Conservation (phyloP, 64 coral and sea anemone genomes). For the Pocillopora damicornis region DNA sequence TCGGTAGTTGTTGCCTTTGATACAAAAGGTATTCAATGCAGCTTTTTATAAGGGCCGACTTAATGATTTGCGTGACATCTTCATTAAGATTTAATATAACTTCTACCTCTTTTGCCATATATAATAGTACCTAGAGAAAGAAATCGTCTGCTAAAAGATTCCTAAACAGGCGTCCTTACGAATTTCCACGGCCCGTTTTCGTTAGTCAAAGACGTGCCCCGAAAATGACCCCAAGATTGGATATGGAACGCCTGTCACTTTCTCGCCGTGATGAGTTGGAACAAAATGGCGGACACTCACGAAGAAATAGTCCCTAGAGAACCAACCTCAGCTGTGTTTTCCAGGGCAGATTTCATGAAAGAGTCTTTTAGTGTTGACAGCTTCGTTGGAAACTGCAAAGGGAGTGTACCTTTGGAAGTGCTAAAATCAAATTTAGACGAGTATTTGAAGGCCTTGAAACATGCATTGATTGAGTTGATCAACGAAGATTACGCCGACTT, state of each 20-base stretch:
- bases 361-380: slow-evolving; percentile 83
- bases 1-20: slow-evolving; percentile 81
- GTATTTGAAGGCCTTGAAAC: slow-evolving; percentile 90
- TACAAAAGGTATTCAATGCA: slow-evolving; percentile 87
- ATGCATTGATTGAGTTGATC: slow-evolving; percentile 94
- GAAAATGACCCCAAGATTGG: neutral
- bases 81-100: slow-evolving; percentile 59
- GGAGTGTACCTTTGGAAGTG: slow-evolving; percentile 65
- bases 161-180: neutral
- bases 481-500: slow-evolving; percentile 99
- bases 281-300: slow-evolving; percentile 91
- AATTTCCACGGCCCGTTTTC: neutral
- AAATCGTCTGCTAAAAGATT: neutral
- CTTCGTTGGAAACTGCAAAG: slow-evolving; percentile 84
- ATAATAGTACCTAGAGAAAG: neutral
- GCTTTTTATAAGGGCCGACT: slow-evolving; percentile 42
- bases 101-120: slow-evolving; percentile 35
- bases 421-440: slow-evolving; percentile 87
- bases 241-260: neutral
- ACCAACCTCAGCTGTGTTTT: slow-evolving; percentile 72
- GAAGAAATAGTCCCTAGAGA: slow-evolving; percentile 69
- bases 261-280: slow-evolving; percentile 37
- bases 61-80: slow-evolving; percentile 18
- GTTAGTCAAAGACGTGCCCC: neutral
- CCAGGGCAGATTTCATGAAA: slow-evolving; percentile 78